These are phyloP conservation scores for Mythimna albipuncta DNA, from an alignment of 2,888 invertebrate species.

Conservation along the genomic window DNA sequence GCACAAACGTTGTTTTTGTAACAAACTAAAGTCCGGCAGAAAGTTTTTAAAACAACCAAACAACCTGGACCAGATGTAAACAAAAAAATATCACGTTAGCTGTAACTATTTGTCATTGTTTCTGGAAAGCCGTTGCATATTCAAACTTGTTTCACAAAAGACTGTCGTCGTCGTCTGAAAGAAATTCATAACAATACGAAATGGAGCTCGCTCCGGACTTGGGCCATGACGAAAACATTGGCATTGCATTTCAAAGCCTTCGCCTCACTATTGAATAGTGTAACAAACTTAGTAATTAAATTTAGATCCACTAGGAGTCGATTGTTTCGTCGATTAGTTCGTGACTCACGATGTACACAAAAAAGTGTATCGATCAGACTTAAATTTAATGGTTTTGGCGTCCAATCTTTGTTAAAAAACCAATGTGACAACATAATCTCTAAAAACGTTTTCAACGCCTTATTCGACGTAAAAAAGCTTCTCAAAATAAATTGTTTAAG, in stretches of 20 bases:
- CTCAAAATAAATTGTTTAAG: not conserved
- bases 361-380: conserved; percentile 34
- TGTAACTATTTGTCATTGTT: conserved; percentile 70
- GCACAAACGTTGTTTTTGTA: conserved; percentile 70
- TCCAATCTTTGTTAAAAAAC: conserved; percentile 7
- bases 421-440: conserved; percentile 16
- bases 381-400: conserved; percentile 15
- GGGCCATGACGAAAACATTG: conserved; percentile 67
- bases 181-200: conserved; percentile 77
- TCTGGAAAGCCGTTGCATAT: conserved; percentile 83
- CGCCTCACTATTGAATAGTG: conserved; percentile 47
- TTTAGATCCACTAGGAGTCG: conserved; percentile 49
- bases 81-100: conserved; percentile 66
- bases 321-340: conserved; percentile 57
- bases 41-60: conserved; percentile 70
- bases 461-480: not conserved
- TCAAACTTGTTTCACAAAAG: conserved; percentile 69
- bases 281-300: conserved; percentile 59
- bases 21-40: conserved; percentile 74
- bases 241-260: conserved; percentile 63
- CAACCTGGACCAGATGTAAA: conserved; percentile 66
- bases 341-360: conserved; percentile 49
- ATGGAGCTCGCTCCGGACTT: conserved; percentile 45
- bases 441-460: not conserved
- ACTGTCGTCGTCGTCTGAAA: conserved; percentile 73